Evolutionary conservation across 2,797 vertebrate species (phyloP).

Genomic region (Cyprinodon diabolis): DNA sequence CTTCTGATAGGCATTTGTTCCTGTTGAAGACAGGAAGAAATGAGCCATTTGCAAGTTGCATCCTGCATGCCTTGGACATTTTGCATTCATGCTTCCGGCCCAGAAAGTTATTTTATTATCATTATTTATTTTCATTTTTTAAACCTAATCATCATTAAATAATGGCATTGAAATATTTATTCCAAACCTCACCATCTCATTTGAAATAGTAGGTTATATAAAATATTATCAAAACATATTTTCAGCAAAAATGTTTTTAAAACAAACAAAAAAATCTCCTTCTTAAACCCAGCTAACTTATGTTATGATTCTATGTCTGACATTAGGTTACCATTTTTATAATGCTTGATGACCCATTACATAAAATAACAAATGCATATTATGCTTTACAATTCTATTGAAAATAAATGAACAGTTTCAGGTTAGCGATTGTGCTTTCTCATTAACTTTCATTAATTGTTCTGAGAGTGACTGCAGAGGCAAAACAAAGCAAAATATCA

Average conservation of each 20-base stretch:
- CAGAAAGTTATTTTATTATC: neutral
- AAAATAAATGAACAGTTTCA: constrained; percentile 9
- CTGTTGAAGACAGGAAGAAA: neutral
- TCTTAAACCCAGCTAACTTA: neutral
- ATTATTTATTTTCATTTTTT: constrained; percentile 5
- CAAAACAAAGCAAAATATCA: constrained; percentile 48
- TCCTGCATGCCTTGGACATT: neutral
- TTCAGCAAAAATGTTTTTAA: too few species aligned
- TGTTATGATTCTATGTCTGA: too few species aligned
- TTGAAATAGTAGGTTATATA: neutral
- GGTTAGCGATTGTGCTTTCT: constrained; percentile 11
- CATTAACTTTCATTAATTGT: constrained; percentile 29
- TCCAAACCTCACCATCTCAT: neutral
- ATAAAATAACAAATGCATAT: neutral
- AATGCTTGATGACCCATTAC: neutral
- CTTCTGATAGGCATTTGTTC: neutral
- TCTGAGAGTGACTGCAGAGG: constrained; percentile 29
- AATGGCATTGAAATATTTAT: neutral
- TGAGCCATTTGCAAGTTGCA: neutral
- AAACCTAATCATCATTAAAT: constrained; percentile 7
- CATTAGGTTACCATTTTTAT: too few species aligned
- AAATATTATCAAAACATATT: neutral
- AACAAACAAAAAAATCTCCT: too few species aligned
- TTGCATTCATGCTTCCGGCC: neutral
- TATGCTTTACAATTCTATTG: neutral